A percentile compares a stretch with the other conserved stretches of the same genome.
These are phyloP conservation scores for Tortricodes alternella DNA, from an alignment of 2,888 invertebrate genomes.

Conservation along the genomic window DNA sequence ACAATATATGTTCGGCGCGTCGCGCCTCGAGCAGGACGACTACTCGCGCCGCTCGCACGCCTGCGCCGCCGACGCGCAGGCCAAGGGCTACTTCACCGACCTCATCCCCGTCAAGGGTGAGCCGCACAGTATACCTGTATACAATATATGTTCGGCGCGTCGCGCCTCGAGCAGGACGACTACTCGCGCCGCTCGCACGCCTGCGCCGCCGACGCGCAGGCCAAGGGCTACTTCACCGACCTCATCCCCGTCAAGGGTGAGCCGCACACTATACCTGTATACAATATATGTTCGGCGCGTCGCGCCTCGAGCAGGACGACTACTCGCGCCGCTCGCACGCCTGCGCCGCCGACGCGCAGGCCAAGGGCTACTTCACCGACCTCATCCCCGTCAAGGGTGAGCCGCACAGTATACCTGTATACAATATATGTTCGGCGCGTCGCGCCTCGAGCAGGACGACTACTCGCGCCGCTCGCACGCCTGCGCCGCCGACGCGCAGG, in stretches of 20 bases:
- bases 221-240: slow-evolving; percentile 95
- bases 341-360: slow-evolving; percentile 92
- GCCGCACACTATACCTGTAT: neutral
- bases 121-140: neutral
- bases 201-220: slow-evolving; percentile 92
- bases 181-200: slow-evolving; percentile 96
- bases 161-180: slow-evolving; percentile 96
- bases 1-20: slow-evolving; percentile 89
- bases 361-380: slow-evolving; percentile 95
- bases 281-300: slow-evolving; percentile 89
- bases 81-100: slow-evolving; percentile 95
- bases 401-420: neutral
- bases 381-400: slow-evolving; percentile 91
- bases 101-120: slow-evolving; percentile 91
- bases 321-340: slow-evolving; percentile 96
- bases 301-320: slow-evolving; percentile 96
- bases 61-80: slow-evolving; percentile 92
- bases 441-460: slow-evolving; percentile 96
- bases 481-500: slow-evolving; percentile 92
- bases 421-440: slow-evolving; percentile 89
- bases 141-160: slow-evolving; percentile 89
- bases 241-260: slow-evolving; percentile 91
- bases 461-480: slow-evolving; percentile 96
- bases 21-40: slow-evolving; percentile 96
- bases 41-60: slow-evolving; percentile 96